A percentile compares a stretch with the other conserved stretches of the same genome.
Evolutionary conservation across 2,113 vertebrate species (phyloP).

Genomic region (Anser brachyrhynchus): DNA sequence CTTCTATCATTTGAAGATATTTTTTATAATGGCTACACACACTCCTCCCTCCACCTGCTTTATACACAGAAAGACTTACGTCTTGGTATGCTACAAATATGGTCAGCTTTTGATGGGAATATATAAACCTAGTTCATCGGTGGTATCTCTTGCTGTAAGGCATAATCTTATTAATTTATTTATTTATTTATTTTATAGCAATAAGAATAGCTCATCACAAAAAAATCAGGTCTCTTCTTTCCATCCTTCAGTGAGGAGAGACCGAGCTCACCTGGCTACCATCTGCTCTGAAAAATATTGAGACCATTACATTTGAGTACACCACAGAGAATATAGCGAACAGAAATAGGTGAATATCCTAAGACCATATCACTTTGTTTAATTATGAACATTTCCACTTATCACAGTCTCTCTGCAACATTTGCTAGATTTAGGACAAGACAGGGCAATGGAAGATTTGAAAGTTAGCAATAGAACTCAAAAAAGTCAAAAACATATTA

Average conservation of each 20-base stretch:
- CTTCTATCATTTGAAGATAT: background rate
- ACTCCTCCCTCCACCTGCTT: background rate
- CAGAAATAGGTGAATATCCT: background rate
- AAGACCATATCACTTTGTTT: background rate
- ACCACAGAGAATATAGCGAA: background rate
- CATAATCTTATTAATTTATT: background rate
- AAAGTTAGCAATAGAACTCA: background rate
- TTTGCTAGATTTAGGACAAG: background rate
- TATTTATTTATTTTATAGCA: background rate
- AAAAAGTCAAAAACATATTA: background rate
- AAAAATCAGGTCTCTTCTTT: background rate
- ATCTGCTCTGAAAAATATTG: background rate
- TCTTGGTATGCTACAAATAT: background rate
- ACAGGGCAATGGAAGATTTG: background rate
- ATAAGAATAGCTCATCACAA: background rate
- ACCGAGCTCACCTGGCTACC: background rate
- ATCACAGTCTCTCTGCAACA: background rate
- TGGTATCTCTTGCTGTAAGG: background rate
- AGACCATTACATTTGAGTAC: background rate
- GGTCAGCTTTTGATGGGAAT: background rate
- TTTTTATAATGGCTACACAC: background rate
- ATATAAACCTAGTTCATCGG: background rate
- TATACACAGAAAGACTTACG: background rate
- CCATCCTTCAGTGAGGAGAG: background rate
- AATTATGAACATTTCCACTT: background rate